Base-by-base conservation (phyloP, 2,113 vertebrate species). In the Stigmatopora argus region DNA sequence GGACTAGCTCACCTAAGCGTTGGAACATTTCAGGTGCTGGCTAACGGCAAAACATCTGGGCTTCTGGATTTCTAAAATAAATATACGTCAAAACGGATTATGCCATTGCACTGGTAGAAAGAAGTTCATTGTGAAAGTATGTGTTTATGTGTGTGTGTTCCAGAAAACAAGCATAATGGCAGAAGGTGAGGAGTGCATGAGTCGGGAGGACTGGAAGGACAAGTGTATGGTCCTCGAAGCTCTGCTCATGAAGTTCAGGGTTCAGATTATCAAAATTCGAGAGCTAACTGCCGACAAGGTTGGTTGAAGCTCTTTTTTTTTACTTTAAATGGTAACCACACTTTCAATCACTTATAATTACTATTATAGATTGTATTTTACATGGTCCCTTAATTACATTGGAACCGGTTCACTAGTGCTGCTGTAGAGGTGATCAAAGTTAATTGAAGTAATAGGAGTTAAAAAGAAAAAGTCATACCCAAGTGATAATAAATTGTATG, bases 251-350 rank as follows among this genome's bases (percentile, higher is more conserved):
- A 97, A 96, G 79, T 99, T 99, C 83, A 90, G 95, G 76, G 90
- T 93, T 78, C 96, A 99, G 83, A 96, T 97, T 78, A 93, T 94
- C 84, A 96, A 96, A 87, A 98, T 99, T 69, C 90, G 96, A 77
- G 94, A 98, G 59, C 86, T 99, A 62, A 91, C 98, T 45, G 94
- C 95, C 55, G 96, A 98, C 79, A 99, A 99, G 94, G 97, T 98
- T 78, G 65, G 92, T 75, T 41, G 19, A 31, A 59, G 11, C 9
- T 47, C 13, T 11, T 1, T 35, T 2, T 56, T 56, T 56, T 6
- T 26, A 13, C 21, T 53, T 14, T 31, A 55, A 26, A 3, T 31
- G 35, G 35, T 38, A 38, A 38, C 35, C 35, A 38, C 19, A 52
- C 21, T 52, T 52, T 18, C 17, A 52, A 19, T 21, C 51, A 52